Evolutionary conservation across 1,140 invertebrate species (phyloP), one percentile per base, ranked within the genome.

Genomic region (Oscheius sp.): DNA sequence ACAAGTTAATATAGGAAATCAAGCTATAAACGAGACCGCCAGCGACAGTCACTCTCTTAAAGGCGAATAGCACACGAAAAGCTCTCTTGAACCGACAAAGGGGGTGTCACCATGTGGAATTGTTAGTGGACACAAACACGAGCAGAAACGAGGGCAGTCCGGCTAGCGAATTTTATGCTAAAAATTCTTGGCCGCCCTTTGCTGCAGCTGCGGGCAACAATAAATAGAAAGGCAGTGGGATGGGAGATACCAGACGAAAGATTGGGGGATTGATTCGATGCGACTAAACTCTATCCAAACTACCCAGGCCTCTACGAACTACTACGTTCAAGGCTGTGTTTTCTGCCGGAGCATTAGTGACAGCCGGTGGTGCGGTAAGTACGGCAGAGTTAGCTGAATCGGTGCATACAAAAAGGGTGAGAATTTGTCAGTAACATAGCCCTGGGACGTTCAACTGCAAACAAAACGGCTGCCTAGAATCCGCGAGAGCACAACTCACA

Each of bases 91-190:
- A 55, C 49, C 49, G 49, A 55, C 49, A 20, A 55, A 55, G 7
- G 38, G 38, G 23, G 28, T 26, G 28, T 55, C n/a, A n/a, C n/a
- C n/a, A n/a, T n/a, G n/a, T n/a, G n/a, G n/a, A n/a, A n/a, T 55
- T 55, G 28, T 15, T 55, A 13, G 49, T 55, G 28, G 49, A 23
- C 15, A 4, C 7, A 55, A 55, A 55, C 49, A 26, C 49, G 64
- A 42, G 46, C 26, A 59, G 66, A 68, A 55, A 68, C 66, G 49
- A 55, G 49, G 49, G 49, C 49, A 55, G 49, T 55, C 49, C 65
- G 35, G 59, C 61, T 55, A 72, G 69, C 69, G 69, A 72, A 72
- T 72, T 72, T 72, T 72, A 65, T 72, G 63, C 69, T 72, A 72
- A 72, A 72, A 72, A 72, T 72, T 72, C 69, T 72, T 62, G 31